A percentile compares a stretch with the other conserved stretches of the same genome.
These are phyloP conservation scores for Peromyscus maniculatus DNA, from an alignment of 2,113 vertebrate genomes.

Conservation along the genomic window DNA sequence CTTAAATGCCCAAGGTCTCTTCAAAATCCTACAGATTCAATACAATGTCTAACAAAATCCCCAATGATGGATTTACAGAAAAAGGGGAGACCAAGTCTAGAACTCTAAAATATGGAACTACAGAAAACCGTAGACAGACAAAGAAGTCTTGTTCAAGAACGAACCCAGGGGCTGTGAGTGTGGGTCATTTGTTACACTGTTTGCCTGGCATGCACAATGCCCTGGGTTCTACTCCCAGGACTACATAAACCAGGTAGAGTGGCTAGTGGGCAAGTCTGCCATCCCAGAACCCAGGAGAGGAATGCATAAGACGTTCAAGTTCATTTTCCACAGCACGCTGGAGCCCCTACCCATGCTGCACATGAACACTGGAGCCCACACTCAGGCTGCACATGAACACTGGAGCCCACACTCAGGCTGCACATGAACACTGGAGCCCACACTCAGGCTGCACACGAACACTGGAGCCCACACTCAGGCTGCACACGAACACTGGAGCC, in stretches of 20 bases:
- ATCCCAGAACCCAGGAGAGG: background rate
- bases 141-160: background rate
- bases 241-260: too few relatives aligned
- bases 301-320: background rate
- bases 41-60: background rate
- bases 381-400: background rate
- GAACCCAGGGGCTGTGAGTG: background rate
- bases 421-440: too few relatives aligned
- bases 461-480: too few relatives aligned
- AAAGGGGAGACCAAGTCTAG: background rate
- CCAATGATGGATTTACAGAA: background rate
- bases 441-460: too few relatives aligned
- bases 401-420: background rate
- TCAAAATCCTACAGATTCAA: background rate
- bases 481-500: too few relatives aligned
- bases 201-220: background rate
- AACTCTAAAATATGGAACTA: background rate
- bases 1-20: background rate
- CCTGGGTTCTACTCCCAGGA: background rate
- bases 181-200: background rate
- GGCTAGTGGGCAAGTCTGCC: background rate
- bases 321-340: background rate
- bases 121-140: background rate
- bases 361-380: too few relatives aligned
- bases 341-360: too few relatives aligned